Evolutionary conservation across 2,888 invertebrate species (phyloP).

Genomic region (Tryphoninae sp.): DNA sequence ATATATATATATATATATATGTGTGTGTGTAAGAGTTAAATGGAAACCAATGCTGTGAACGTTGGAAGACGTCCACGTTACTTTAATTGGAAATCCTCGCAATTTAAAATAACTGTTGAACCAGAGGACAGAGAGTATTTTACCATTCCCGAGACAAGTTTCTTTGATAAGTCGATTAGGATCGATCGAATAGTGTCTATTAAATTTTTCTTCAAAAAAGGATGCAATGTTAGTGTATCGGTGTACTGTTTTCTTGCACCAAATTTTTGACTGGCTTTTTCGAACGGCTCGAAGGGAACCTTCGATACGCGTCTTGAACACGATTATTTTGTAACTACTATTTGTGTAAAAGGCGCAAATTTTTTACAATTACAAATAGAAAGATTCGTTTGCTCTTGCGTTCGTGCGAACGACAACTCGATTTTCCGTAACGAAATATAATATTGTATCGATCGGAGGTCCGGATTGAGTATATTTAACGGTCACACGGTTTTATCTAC

Average conservation of each 20-base stretch:
- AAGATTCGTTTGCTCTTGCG: constrained; percentile 6
- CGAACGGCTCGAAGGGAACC: constrained; percentile 10
- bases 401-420: constrained; percentile 44
- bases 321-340: constrained; percentile 28
- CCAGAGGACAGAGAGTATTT: not conserved
- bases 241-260: not conserved
- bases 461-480: constrained; percentile 14
- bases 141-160: not conserved
- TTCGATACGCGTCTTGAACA: constrained; percentile 23
- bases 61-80: constrained; percentile 45
- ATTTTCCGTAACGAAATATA: not conserved
- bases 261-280: not conserved
- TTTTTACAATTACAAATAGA: constrained; percentile 33
- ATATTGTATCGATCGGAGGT: constrained; percentile 19
- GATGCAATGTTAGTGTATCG: not conserved
- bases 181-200: constrained; percentile 25
- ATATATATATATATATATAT: too few relatives aligned
- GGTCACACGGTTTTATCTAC: constrained; percentile 1
- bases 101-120: constrained; percentile 12
- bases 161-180: constrained; percentile 14
- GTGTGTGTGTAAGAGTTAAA: constrained; percentile 8
- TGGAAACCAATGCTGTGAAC: constrained; percentile 38
- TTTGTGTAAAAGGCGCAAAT: constrained; percentile 45
- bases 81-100: constrained; percentile 55
- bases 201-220: constrained; percentile 4